A percentile compares a stretch with the other conserved stretches of the same genome.
Conservation (phyloP, 92 coral and sea anemone genomes). For the Plumapathes pennacea region DNA sequence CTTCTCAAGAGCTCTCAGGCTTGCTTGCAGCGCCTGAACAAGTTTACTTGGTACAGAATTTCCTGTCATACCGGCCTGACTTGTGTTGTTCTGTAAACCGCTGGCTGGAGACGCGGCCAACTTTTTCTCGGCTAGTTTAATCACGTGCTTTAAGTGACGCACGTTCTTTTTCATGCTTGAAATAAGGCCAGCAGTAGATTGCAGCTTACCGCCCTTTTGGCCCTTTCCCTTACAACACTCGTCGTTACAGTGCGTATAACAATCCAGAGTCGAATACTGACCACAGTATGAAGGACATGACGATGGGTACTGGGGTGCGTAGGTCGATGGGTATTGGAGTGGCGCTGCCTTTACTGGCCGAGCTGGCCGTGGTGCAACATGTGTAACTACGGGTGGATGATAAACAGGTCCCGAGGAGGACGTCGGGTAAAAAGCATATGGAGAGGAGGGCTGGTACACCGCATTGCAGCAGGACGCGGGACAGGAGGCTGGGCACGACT, state of each 20-base stretch:
- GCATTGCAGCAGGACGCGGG: slow-evolving; percentile 23
- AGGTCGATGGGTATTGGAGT: background rate
- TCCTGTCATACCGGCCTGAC: too few relatives aligned
- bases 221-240: slow-evolving; percentile 21
- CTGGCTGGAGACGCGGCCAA: background rate
- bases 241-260: slow-evolving; percentile 39
- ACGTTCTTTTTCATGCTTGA: background rate
- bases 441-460: slow-evolving; percentile 2
- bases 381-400: slow-evolving; percentile 7
- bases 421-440: slow-evolving; percentile 13
- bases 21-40: too few relatives aligned
- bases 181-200: background rate
- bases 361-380: slow-evolving; percentile 18
- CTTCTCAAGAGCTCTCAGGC: too few relatives aligned
- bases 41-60: too few relatives aligned
- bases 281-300: slow-evolving; percentile 21
- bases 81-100: background rate
- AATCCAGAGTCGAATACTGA: slow-evolving; percentile 17
- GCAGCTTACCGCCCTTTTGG: slow-evolving; percentile 6
- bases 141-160: background rate
- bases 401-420: too few relatives aligned
- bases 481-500: slow-evolving; percentile 28
- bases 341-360: background rate
- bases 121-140: background rate
- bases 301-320: slow-evolving; percentile 16